Conservation (phyloP, 1,140 invertebrate species). For the Meteorus sp. region DNA sequence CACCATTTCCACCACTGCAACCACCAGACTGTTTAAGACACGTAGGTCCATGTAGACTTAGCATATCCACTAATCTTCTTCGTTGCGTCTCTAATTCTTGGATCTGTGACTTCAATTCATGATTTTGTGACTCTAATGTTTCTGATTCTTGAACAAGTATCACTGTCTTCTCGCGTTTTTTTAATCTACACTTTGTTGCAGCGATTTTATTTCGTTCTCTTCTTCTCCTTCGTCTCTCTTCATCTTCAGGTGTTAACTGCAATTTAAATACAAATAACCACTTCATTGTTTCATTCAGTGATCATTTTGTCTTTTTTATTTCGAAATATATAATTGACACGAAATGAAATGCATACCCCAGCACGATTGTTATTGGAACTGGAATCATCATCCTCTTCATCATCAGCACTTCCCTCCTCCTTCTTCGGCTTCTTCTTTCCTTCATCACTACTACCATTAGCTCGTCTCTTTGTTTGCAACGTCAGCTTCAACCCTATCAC, state of each 20-base stretch:
- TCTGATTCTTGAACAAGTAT: slow-evolving; percentile 87
- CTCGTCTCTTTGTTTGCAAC: slow-evolving; percentile 83
- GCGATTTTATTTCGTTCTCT: slow-evolving; percentile 93
- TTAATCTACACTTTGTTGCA: slow-evolving; percentile 92
- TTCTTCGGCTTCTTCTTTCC: slow-evolving; percentile 63
- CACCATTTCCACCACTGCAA: too few species aligned
- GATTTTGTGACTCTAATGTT: slow-evolving; percentile 82
- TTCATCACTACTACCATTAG: slow-evolving; percentile 67
- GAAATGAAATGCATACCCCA: slow-evolving; percentile 58
- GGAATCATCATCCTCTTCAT: slow-evolving; percentile 67
- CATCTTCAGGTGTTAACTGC: slow-evolving; percentile 88
- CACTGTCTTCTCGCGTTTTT: slow-evolving; percentile 87
- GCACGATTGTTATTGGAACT: slow-evolving; percentile 54
- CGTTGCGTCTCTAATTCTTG: slow-evolving; percentile 75
- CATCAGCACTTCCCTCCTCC: slow-evolving; percentile 66
- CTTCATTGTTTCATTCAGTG: too few species aligned
- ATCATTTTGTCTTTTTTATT: too few species aligned
- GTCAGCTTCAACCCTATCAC: slow-evolving; percentile 77
- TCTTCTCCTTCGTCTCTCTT: slow-evolving; percentile 78
- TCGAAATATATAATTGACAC: slow-evolving; percentile 4
- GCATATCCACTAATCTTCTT: slow-evolving; percentile 72
- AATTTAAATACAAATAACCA: slow-evolving; percentile 31
- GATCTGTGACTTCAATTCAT: slow-evolving; percentile 80
- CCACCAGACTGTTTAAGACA: slow-evolving; percentile 75
- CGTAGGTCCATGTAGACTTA: slow-evolving; percentile 69